A percentile compares a stretch with the other conserved stretches of the same genome.
phyloP scores from a whole-genome alignment of 2,888 invertebrate genomes.

The Chironomus riparius region DNA sequence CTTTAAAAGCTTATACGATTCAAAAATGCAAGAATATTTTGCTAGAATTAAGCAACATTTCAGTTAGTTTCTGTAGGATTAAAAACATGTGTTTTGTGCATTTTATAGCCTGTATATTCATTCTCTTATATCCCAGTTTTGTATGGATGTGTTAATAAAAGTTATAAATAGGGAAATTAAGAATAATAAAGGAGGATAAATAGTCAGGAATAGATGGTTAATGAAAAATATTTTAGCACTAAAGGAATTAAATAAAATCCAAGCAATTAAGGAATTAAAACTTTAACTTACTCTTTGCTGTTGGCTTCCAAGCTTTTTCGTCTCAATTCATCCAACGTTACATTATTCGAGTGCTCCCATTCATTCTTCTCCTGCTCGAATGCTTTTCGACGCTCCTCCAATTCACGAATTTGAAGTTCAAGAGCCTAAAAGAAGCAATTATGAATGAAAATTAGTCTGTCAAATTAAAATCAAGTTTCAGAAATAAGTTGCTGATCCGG shows the following conservation, averaged over 20 bases:
- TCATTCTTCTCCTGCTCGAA: constrained; percentile 76
- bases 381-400: constrained; percentile 78
- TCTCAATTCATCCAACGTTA: constrained; percentile 80
- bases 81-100: no score
- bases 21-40: no score
- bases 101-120: no score
- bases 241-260: neutral
- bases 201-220: neutral
- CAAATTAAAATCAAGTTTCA: no score
- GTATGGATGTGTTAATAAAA: constrained; percentile 12
- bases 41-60: no score
- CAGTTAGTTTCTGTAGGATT: no score
- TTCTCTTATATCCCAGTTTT: constrained; percentile 21
- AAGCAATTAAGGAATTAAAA: neutral
- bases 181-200: neutral
- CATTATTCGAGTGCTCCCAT: constrained; percentile 86
- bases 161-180: neutral
- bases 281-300: constrained; percentile 69
- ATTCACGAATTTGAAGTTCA: constrained; percentile 83
- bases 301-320: constrained; percentile 81
- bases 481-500: no score
- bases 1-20: no score
- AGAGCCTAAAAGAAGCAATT: constrained; percentile 44
- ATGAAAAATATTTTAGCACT: neutral
- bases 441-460: constrained; percentile 29